Evolutionary conservation across 1,140 invertebrate species (phyloP), one percentile per base, ranked within the genome.

Genomic region (Euura lappo): DNA sequence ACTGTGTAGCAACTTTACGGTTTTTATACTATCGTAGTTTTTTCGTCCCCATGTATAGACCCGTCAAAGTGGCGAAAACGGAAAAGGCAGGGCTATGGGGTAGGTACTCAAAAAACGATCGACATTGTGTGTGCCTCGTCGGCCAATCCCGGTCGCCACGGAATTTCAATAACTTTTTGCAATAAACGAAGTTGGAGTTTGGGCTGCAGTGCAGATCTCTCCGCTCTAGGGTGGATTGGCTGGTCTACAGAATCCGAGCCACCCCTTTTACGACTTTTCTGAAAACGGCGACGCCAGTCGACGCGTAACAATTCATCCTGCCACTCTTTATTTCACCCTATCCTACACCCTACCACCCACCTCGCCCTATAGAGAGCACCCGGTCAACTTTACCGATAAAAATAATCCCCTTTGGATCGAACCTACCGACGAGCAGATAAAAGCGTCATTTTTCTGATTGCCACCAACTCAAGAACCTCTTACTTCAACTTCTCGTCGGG

Each of bases 341-440:
- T 28, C 28, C 28, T 28, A 28, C 28, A 28, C 28, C 28, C 28
- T 28, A 28, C 28, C 28, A 28, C 28, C 28, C 28, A 28, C 1
- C 6, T 28, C 28, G 11, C 8, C 60, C 60, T 10, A 13, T 13
- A 13, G 60, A 1, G 8, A 10, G 60, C 13, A 13, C 8, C 28
- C 10, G 42, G 28, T 8, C n/a, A 66, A 45, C 13, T 64, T n/a
- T 45, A 68, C 42, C 44, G 72, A 47, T 73, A 70, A 73, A 69
- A 47, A 64, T 69, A 73, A 73, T 73, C 65, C 69, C 67, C 64
- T 51, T 42, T 46, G 68, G 13, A 60, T 42, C 7, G 68, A 45
- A 67, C 64, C 28, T 68, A 44, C 72, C 45, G 51, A 11, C 47
- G 51, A 67, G 68, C 13, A 51, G 44, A 73, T 70, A 60, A 64